Evolutionary conservation across 1,140 invertebrate species (phyloP).

Genomic region (Drosophila pallidifrons): DNA sequence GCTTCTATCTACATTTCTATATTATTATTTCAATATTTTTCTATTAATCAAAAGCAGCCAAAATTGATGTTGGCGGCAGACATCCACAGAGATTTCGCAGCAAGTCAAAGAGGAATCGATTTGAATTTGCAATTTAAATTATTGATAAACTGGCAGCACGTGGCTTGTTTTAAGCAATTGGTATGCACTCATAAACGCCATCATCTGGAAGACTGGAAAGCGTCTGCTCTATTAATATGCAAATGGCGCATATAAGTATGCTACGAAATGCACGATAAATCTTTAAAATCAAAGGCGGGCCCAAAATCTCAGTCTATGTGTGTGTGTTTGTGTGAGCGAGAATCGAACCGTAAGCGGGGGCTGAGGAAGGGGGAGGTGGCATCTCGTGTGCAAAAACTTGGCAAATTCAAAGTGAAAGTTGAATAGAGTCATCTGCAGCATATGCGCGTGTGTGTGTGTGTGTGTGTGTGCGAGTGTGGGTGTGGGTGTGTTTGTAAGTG

Average conservation of each 20-base stretch:
- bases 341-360: conserved; percentile 21
- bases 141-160: conserved; percentile 65
- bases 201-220: conserved; percentile 36
- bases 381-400: conserved; percentile 62
- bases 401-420: conserved; percentile 81
- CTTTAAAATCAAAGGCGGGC: conserved; percentile 77
- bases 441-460: conserved; percentile 20
- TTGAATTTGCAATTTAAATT: conserved; percentile 68
- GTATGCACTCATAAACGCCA: conserved; percentile 50
- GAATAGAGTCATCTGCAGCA: conserved; percentile 34
- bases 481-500: conserved; percentile 4
- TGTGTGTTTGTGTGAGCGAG: conserved; percentile 13
- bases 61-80: conserved; percentile 61
- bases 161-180: conserved; percentile 31
- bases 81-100: conserved; percentile 40
- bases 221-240: conserved; percentile 74
- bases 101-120: conserved; percentile 28
- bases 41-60: conserved; percentile 37
- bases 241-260: conserved; percentile 79
- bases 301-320: conserved; percentile 11
- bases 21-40: conserved; percentile 43
- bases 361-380: not conserved
- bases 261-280: conserved; percentile 75
- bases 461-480: conserved; percentile 19
- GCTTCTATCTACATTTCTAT: conserved; percentile 19